Evolutionary conservation across 2,797 vertebrate genomes (phyloP).

Genomic region (Rhabdomys pumilio): DNA sequence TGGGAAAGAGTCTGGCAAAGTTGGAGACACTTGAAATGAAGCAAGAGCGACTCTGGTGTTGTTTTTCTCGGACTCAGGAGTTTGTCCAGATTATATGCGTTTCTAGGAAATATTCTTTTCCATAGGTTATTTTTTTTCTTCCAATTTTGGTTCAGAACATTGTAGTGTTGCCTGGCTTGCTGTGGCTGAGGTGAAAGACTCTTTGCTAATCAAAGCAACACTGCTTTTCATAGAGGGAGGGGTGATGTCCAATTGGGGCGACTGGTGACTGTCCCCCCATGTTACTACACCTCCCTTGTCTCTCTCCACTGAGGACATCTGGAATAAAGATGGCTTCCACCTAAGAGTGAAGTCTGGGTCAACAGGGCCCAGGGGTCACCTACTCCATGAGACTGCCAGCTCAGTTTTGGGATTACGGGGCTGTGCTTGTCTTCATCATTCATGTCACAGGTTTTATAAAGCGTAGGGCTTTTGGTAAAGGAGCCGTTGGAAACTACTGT

Average conservation of each 20-base stretch:
- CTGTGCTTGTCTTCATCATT: background rate
- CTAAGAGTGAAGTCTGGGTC: background rate
- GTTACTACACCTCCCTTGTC: background rate
- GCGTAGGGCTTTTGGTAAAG: background rate
- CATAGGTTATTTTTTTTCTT: background rate
- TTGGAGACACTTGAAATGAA: background rate
- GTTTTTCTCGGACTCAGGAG: conserved; percentile 3
- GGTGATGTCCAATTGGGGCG: background rate
- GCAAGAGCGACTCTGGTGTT: background rate
- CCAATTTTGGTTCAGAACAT: background rate
- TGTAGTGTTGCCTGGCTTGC: background rate
- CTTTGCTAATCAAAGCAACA: background rate
- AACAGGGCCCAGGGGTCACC: background rate
- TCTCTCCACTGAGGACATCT: background rate
- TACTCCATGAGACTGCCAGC: rapidly evolving
- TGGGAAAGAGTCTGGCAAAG: conserved; percentile 23
- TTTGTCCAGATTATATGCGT: conserved; percentile 27
- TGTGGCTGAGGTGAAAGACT: background rate
- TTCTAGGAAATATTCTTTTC: conserved; percentile 61
- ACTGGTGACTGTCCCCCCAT: background rate
- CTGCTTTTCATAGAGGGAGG: background rate
- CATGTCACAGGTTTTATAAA: background rate
- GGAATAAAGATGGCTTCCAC: background rate
- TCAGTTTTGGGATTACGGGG: rapidly evolving
- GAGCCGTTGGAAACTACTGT: background rate